These are phyloP conservation scores for Margarornis squamiger DNA, from an alignment of 2,797 vertebrate species.

Conservation along the genomic window DNA sequence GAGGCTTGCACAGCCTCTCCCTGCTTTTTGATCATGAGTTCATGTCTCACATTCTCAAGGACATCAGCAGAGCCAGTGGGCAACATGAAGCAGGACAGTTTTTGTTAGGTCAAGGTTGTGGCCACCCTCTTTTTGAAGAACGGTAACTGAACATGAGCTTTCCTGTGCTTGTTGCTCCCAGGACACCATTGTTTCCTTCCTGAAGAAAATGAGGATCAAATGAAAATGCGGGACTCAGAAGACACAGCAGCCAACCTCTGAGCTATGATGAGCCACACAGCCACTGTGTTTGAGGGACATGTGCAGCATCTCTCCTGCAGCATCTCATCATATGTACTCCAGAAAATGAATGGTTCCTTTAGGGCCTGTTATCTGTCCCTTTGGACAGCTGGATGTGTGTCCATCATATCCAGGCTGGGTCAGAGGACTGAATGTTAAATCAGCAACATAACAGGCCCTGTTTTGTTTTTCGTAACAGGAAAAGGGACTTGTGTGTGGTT, in stretches of 20 bases:
- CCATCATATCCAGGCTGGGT: not conserved
- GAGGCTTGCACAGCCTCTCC: not conserved
- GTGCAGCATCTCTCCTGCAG: rapidly evolving
- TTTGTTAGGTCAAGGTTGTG: not conserved
- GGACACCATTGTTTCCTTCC: not conserved
- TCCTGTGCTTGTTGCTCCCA: not conserved
- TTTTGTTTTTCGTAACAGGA: not conserved
- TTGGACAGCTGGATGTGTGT: not conserved
- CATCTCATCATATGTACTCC: not conserved
- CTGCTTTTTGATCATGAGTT: not conserved
- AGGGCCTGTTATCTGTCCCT: not conserved
- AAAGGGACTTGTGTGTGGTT: not conserved
- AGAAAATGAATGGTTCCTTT: not conserved
- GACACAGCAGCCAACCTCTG: not conserved
- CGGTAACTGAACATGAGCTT: not conserved
- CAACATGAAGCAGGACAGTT: not conserved
- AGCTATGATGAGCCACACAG: rapidly evolving
- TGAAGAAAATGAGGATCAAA: not conserved
- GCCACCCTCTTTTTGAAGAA: not conserved
- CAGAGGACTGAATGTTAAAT: not conserved
- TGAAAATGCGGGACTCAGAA: not conserved
- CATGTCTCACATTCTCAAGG: not conserved
- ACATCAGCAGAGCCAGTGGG: not conserved
- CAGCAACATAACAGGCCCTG: not conserved
- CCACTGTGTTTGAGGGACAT: not conserved